Evolutionary conservation across 2,888 invertebrate genomes (phyloP).

Genomic region (Falcaria lacertinaria): DNA sequence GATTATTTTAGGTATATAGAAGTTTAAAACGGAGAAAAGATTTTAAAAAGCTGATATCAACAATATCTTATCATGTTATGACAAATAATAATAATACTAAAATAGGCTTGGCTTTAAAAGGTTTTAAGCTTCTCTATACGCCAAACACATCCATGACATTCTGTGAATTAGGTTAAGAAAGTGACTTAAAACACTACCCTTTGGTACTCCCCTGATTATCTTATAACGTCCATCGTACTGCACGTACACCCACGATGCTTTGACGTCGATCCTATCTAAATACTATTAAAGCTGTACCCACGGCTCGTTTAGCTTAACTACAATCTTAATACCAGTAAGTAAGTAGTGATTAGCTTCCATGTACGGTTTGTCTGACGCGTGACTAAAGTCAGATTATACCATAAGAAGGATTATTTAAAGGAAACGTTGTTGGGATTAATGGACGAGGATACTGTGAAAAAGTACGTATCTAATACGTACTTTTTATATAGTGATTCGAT

Average conservation of each 20-base stretch:
- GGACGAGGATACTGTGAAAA: no score
- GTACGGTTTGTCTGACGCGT: slow-evolving; percentile 10
- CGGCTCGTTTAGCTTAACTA: not conserved
- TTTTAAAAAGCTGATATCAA: no score
- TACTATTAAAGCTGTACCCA: not conserved
- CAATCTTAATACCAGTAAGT: not conserved
- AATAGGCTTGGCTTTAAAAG: no score
- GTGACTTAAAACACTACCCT: not conserved
- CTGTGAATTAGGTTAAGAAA: not conserved
- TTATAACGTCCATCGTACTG: not conserved
- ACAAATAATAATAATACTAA: no score
- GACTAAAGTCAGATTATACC: slow-evolving; percentile 10
- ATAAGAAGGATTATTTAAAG: slow-evolving; percentile 6
- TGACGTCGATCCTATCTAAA: not conserved
- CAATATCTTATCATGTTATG: no score
- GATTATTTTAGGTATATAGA: no score
- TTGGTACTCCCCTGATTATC: not conserved
- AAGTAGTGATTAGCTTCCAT: slow-evolving; percentile 5
- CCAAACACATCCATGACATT: not conserved
- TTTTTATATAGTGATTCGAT: no score
- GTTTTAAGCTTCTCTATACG: no score
- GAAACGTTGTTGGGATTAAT: not conserved
- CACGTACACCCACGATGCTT: not conserved
- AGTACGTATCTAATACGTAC: no score
- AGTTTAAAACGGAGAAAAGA: no score